Conservation (phyloP, 2,797 vertebrate genomes). For the Silurus lanzhouensis region DNA sequence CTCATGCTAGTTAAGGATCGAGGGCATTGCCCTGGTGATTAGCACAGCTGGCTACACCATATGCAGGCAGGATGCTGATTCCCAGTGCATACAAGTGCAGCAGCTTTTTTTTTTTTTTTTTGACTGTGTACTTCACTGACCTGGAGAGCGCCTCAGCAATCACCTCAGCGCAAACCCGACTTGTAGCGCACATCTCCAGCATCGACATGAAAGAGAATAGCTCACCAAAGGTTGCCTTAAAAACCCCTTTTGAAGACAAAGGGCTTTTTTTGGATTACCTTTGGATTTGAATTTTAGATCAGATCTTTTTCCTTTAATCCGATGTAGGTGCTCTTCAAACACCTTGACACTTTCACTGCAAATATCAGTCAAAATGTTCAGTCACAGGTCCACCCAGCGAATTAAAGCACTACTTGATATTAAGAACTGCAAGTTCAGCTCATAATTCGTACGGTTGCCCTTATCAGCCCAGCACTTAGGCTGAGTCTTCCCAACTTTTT, state of each 20-base stretch:
- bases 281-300: conserved; percentile 57
- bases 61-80: conserved; percentile 64
- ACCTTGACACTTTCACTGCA: conserved; percentile 52
- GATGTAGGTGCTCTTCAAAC: conserved; percentile 54
- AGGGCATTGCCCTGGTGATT: conserved; percentile 69
- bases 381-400: conserved; percentile 39
- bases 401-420: conserved; percentile 48
- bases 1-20: conserved; percentile 67
- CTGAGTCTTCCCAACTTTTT: neutral
- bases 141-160: conserved; percentile 16
- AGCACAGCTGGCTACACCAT: conserved; percentile 77
- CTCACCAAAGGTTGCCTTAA: conserved; percentile 45
- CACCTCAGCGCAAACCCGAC: conserved; percentile 18
- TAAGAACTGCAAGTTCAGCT: conserved; percentile 38
- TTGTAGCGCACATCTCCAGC: conserved; percentile 30
- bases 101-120: conserved; percentile 13
- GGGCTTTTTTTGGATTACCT: conserved; percentile 51
- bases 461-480: conserved; percentile 12
- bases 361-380: conserved; percentile 53
- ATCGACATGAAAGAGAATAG: conserved; percentile 52
- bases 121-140: conserved; percentile 9
- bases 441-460: conserved; percentile 15
- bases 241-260: conserved; percentile 44
- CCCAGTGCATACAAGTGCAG: conserved; percentile 26
- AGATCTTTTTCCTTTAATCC: conserved; percentile 56